These are phyloP conservation scores for Pangasianodon gigas DNA, from an alignment of 2,113 vertebrate species.

Conservation along the genomic window DNA sequence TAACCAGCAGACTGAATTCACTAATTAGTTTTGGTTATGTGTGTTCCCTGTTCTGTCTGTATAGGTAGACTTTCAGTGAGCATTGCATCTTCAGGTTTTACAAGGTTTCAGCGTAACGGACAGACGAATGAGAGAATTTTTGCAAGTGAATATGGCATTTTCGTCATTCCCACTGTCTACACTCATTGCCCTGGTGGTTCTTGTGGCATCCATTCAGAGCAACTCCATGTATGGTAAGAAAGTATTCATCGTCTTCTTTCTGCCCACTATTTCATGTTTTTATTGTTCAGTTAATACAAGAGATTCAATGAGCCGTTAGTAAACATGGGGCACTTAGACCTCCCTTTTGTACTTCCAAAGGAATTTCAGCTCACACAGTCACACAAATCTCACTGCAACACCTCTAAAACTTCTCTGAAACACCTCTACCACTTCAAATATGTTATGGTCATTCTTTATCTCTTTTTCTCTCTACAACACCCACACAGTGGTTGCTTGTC, in stretches of 20 bases:
- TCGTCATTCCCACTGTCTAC: conserved; percentile 67
- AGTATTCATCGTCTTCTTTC: conserved; percentile 21
- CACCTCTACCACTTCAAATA: conserved; percentile 1
- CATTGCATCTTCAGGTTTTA: conserved; percentile 65
- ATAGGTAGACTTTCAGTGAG: conserved; percentile 64
- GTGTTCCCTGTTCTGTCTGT: conserved; percentile 45
- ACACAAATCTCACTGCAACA: not conserved
- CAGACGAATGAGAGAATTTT: conserved; percentile 59
- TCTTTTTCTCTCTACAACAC: not conserved
- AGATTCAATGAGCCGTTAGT: conserved; percentile 65
- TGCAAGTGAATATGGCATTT: conserved; percentile 69
- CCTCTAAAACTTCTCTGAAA: not conserved
- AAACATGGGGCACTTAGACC: conserved; percentile 62
- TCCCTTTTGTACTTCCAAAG: conserved; percentile 52
- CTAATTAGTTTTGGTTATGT: conserved; percentile 50
- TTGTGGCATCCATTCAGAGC: conserved; percentile 67
- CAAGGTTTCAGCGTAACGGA: conserved; percentile 48
- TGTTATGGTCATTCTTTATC: not conserved
- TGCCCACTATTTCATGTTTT: conserved; percentile 49
- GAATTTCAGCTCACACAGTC: conserved; percentile 55
- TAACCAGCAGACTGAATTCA: conserved; percentile 53
- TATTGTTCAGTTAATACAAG: conserved; percentile 62
- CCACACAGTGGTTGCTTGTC: not conserved
- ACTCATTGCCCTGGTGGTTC: conserved; percentile 65
- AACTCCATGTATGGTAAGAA: conserved; percentile 69